Evolutionary conservation across 2,797 vertebrate species (phyloP), one percentile per base, ranked within the genome.

Genomic region (Platyrinchus mystaceus): DNA sequence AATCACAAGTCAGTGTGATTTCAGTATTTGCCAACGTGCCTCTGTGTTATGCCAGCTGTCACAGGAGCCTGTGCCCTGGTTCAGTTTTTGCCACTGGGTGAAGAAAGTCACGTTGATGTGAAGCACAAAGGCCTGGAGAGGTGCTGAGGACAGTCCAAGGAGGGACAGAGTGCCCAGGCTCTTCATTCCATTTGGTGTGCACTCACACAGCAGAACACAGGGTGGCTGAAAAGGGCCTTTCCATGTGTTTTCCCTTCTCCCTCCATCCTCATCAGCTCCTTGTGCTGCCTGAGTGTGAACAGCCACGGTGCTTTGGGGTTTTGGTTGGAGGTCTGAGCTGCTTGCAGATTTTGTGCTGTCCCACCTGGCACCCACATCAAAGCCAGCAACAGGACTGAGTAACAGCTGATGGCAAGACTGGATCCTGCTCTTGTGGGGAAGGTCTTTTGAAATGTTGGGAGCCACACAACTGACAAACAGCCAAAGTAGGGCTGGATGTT

Each of bases 151-250:
- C 6, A 49, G 39, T 21, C 36, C n/a, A 47, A 60, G 37, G 32
- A 30, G 56, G 22, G 13, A 44, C 27, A 36, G 47, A 32, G 11
- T 69, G 50, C n/a, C 19, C 22, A n/a, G 56, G 47, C 23, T 59
- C 49, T 28, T 0, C 0, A 3, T 22, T 47, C 30, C 27, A 15
- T 12, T 19, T 21, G 17, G 5, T 46, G 19, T 3, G 14, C 10
- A 28, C 47, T 30, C 49, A 5, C 70, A n/a, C 11, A 22, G 27
- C 6, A 52, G 56, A 50, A 43, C 21, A 37, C 1, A 30, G 32
- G 6, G 41, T 16, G 55, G n/a, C 41, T 41, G 49, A 20, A 68
- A 90, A 11, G 7, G 36, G 37, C 62, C 80, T 46, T 74, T 52
- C 47, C 10, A 6, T 15, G 39, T 21, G 34, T 58, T 43, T 79